These are phyloP conservation scores for Xenops minutus DNA, from an alignment of 2,797 vertebrate genomes.

Conservation along the genomic window DNA sequence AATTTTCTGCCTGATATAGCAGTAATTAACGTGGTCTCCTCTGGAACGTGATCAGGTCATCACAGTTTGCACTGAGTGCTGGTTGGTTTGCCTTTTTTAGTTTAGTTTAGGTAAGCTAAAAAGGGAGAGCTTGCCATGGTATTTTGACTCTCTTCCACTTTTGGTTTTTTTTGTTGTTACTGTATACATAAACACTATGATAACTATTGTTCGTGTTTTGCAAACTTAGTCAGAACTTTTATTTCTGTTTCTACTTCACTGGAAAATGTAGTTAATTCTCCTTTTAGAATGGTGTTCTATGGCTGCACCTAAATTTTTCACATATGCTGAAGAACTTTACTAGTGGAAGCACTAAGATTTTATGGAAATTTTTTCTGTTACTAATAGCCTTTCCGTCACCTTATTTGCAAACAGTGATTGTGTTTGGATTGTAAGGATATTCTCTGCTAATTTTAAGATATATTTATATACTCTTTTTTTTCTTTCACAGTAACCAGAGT, in stretches of 20 bases:
- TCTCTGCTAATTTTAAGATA: not conserved
- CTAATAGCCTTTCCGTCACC: not conserved
- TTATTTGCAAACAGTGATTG: not conserved
- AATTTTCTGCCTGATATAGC: not conserved
- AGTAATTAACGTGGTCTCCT: not conserved
- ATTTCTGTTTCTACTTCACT: not conserved
- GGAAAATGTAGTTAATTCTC: not conserved
- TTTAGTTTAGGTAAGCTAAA: not conserved
- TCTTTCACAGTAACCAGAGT: not conserved
- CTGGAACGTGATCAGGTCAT: not conserved
- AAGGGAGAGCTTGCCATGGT: fast-evolving
- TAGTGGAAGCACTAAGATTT: not conserved
- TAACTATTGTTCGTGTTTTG: not conserved
- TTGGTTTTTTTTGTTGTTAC: no score
- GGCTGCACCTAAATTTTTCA: not conserved
- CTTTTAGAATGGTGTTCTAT: not conserved
- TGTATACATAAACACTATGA: not conserved
- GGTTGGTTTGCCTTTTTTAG: not conserved
- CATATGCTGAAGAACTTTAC: not conserved
- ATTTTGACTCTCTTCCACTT: not conserved
- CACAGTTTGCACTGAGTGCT: not conserved
- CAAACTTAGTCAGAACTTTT: not conserved
- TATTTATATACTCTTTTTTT: not conserved
- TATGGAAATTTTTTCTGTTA: not conserved
- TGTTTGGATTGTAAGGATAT: not conserved